These are phyloP conservation scores for Diloba caeruleocephala DNA, from an alignment of 2,888 invertebrate genomes.

Conservation along the genomic window DNA sequence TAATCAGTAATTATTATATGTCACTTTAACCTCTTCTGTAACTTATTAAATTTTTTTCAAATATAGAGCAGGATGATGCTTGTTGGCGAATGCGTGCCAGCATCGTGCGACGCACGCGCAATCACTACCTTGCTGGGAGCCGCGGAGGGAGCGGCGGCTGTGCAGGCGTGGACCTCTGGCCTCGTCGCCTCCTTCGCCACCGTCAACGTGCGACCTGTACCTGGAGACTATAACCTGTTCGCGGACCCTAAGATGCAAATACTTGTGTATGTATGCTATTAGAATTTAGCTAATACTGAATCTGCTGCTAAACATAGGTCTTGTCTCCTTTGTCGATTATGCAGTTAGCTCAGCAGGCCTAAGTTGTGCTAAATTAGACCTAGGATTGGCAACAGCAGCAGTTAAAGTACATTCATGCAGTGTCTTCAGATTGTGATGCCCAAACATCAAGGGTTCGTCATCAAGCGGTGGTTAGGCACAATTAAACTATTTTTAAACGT, in stretches of 20 bases:
- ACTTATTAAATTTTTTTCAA: constrained; percentile 2
- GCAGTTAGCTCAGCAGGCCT: too few species aligned
- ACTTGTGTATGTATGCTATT: constrained; percentile 88
- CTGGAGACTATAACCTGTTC: constrained; percentile 90
- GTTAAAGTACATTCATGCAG: neutral
- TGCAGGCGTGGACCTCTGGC: constrained; percentile 67
- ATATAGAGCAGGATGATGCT: constrained; percentile 91
- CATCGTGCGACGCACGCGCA: constrained; percentile 90
- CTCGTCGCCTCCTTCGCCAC: constrained; percentile 85
- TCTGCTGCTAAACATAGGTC: neutral
- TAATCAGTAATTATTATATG: too few species aligned
- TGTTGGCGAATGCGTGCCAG: constrained; percentile 93
- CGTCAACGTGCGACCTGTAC: constrained; percentile 91
- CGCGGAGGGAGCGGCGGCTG: constrained; percentile 74
- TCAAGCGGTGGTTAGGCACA: too few species aligned
- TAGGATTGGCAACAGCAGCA: too few species aligned
- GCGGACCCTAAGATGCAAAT: constrained; percentile 91
- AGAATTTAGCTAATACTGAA: neutral
- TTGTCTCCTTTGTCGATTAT: too few species aligned
- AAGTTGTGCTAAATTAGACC: too few species aligned
- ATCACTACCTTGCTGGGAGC: constrained; percentile 78
- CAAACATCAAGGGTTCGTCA: too few species aligned
- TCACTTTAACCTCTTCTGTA: neutral
- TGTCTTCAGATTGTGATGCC: neutral
- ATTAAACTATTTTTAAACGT: constrained; percentile 3